phyloP scores from a whole-genome alignment of 1,140 invertebrate species.

The Lucilia sericata region DNA sequence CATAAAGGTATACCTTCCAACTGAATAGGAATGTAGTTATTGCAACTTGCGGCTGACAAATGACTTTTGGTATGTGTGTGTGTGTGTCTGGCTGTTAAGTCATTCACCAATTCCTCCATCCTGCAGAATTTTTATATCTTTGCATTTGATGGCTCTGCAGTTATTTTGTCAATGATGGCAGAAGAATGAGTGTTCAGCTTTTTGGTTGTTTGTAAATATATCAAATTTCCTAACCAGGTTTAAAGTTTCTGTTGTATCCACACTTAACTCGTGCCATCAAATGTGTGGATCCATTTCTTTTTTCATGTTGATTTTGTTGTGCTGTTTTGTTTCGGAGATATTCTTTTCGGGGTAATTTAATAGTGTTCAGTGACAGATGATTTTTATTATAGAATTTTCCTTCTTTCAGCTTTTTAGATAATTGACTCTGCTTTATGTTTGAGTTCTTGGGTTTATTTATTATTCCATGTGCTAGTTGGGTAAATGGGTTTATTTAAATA shows the following conservation, averaged over 20 bases:
- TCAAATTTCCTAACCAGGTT: slow-evolving; percentile 10
- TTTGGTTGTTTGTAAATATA: background rate
- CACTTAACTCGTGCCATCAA: background rate
- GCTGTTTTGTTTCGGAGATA: background rate
- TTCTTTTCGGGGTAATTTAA: background rate
- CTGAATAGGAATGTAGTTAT: background rate
- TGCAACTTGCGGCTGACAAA: background rate
- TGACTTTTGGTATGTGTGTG: slow-evolving; percentile 13
- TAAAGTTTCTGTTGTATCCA: background rate
- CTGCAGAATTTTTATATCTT: background rate
- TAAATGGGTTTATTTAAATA: no score
- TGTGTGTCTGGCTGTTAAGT: background rate
- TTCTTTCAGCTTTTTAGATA: background rate
- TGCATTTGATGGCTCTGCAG: slow-evolving; percentile 1
- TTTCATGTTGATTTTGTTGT: background rate
- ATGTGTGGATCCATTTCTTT: background rate
- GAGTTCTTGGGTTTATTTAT: no score
- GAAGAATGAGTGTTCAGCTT: background rate
- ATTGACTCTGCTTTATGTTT: background rate
- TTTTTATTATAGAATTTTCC: background rate
- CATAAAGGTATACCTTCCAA: background rate
- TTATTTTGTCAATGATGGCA: background rate
- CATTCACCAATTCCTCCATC: background rate
- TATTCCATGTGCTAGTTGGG: no score
- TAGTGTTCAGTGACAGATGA: slow-evolving; percentile 3